phyloP scores from a whole-genome alignment of 2,888 invertebrate genomes.

The Folsomia candida region DNA sequence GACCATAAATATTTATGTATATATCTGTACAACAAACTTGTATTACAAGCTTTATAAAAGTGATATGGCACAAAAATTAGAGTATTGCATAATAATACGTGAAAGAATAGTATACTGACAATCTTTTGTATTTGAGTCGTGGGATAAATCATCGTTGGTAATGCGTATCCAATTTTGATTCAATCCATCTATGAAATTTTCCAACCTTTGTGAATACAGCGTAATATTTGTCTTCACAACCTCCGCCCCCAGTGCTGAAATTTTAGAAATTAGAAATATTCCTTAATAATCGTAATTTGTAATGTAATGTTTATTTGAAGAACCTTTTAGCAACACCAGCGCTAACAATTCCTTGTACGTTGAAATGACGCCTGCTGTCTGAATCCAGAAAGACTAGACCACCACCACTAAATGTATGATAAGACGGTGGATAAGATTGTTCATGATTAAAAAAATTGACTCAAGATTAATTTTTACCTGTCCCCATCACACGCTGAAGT shows the following conservation, averaged over 20 bases:
- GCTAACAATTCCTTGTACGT: conserved; percentile 52
- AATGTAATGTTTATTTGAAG: too few species aligned
- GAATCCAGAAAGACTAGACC: conserved; percentile 19
- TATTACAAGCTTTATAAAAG: too few species aligned
- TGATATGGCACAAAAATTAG: too few species aligned
- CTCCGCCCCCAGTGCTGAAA: conserved; percentile 31
- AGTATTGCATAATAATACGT: too few species aligned
- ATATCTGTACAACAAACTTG: too few species aligned
- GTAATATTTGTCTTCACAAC: conserved; percentile 56
- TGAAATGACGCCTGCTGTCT: conserved; percentile 26
- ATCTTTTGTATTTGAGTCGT: too few species aligned
- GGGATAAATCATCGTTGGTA: neutral
- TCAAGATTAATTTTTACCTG: conserved; percentile 12
- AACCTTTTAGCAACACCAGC: conserved; percentile 53
- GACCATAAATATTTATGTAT: too few species aligned
- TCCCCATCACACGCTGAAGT: conserved; percentile 45
- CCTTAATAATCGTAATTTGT: too few species aligned
- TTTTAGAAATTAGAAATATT: too few species aligned
- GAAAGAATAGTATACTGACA: too few species aligned
- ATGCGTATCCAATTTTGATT: conserved; percentile 5
- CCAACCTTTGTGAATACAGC: conserved; percentile 58
- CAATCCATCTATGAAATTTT: conserved; percentile 39
- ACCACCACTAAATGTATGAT: conserved; percentile 25
- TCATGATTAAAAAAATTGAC: too few species aligned
- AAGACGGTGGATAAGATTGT: too few species aligned